These are phyloP conservation scores for Sylvilagus floridanus DNA, from an alignment of 2,797 vertebrate species.

Conservation along the genomic window DNA sequence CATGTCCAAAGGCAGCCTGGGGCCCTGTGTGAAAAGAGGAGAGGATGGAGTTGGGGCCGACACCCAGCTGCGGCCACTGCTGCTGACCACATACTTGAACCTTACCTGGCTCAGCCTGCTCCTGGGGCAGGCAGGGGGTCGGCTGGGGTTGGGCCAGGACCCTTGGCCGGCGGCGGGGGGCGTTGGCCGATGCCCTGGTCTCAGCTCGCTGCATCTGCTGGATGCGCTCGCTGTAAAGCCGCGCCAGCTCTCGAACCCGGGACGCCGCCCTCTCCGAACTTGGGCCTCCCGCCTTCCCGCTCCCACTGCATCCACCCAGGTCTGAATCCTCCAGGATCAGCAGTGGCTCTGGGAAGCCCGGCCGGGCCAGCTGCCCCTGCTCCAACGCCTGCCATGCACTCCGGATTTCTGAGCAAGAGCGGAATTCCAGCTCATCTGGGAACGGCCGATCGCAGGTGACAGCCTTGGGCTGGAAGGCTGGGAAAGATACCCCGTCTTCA, in stretches of 20 bases:
- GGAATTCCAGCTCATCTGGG: constrained; percentile 82
- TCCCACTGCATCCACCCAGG: constrained; percentile 37
- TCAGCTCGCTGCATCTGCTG: constrained; percentile 89
- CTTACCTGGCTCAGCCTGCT: constrained; percentile 71
- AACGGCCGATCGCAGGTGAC: neutral
- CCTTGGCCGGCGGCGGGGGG: constrained; percentile 68
- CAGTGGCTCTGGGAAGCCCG: constrained; percentile 76
- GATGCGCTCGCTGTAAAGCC: constrained; percentile 93
- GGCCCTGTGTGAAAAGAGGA: constrained; percentile 39
- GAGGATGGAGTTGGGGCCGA: rapidly evolving
- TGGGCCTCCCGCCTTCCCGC: constrained; percentile 72
- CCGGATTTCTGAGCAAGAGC: constrained; percentile 88
- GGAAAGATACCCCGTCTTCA: constrained; percentile 38
- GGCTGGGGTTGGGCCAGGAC: constrained; percentile 74
- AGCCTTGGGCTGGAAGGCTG: constrained; percentile 49
- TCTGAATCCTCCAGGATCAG: constrained; percentile 84
- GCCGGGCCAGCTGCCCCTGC: constrained; percentile 76
- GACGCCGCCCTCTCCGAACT: constrained; percentile 92
- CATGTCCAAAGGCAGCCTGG: constrained; percentile 84
- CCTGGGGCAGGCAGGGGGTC: constrained; percentile 32
- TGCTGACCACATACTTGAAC: neutral
- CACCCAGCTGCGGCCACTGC: neutral
- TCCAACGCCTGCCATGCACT: constrained; percentile 89
- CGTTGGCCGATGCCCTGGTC: constrained; percentile 51
- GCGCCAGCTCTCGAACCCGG: constrained; percentile 94